Percentiles rank a stretch among this genome's conserved stretches.
Evolutionary conservation across 2,113 vertebrate species (phyloP).

Genomic region (Sinosuthora webbiana): DNA sequence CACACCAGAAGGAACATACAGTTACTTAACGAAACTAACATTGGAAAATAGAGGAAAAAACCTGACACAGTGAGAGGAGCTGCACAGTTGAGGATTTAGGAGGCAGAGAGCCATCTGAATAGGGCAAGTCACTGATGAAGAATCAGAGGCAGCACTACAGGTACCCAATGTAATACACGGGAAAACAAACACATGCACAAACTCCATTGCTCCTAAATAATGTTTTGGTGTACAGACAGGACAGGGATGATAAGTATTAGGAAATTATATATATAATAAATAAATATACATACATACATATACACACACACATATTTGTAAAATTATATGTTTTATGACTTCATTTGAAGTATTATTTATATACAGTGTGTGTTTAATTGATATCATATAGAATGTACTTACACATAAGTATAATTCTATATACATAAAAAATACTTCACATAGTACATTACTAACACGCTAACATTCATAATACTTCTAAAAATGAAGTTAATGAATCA

Average conservation of each 20-base stretch:
- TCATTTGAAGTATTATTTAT: not conserved
- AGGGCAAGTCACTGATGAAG: not conserved
- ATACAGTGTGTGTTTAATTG: not conserved
- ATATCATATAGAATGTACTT: not conserved
- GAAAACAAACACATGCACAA: too few relatives aligned
- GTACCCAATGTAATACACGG: fast-evolving
- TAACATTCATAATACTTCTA: not conserved
- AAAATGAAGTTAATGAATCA: not conserved
- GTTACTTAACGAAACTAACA: not conserved
- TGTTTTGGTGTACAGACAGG: not conserved
- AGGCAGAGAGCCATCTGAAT: not conserved
- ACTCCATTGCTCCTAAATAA: not conserved
- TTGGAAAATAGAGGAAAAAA: not conserved
- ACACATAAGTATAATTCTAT: fast-evolving
- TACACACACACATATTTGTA: fast-evolving
- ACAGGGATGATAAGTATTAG: too few relatives aligned
- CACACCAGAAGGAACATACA: not conserved
- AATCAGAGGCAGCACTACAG: not conserved
- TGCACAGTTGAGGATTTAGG: not conserved
- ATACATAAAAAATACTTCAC: not conserved
- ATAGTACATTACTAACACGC: not conserved
- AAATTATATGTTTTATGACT: not conserved
- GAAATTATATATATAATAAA: not conserved
- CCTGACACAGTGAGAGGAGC: not conserved
- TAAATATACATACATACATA: not conserved